Evolutionary conservation across 2,797 vertebrate genomes (phyloP), one percentile per base, ranked within the genome.

Genomic region (Sorex maritimensis): DNA sequence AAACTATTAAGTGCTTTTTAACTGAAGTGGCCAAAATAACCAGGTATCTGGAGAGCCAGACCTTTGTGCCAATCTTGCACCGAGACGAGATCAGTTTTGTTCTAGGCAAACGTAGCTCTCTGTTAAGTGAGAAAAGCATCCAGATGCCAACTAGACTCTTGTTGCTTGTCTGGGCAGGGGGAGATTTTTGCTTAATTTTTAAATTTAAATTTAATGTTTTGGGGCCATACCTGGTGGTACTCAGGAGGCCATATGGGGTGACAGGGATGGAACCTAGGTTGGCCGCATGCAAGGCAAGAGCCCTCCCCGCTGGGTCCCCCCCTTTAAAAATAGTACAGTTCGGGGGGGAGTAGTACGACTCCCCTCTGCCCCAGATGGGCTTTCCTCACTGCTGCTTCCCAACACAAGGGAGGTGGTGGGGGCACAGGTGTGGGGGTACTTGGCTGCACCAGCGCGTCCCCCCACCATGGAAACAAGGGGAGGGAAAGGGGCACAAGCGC

Each of bases 11-110:
- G 38, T 67, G 73, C 75, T 82, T 92, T 88, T 93, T 90, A 90
- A 88, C 11, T 81, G 87, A 81, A 90, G 83, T 46, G 61, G 58
- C 92, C 79, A 91, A 96, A 96, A 95, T 84, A 90, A 68, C 19
- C 1, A 1, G 26, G 80, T 79, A 72, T 86, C 74, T 68, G 75
- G 44, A 14, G 3, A 92, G 13, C 15, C 72, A 93, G 74, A 58
- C 49, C 82, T 61, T 63, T 86, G 67, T 92, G 69, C 38, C 69
- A 79, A 52, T 88, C 95, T 63, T 78, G n/a, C 67, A 86, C 73
- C 90, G 75, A 92, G 72, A 68, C 88, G 52, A 78, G 41, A 58
- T 69, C 74, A 74, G 30, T 78, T 71, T 84, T 86, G 58, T 17
- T 8, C 4, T 46, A 52, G 34, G 46, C 23, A 82, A 93, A 92